phyloP scores from a whole-genome alignment of 2,797 vertebrate genomes.

The Cuniculus paca region DNA sequence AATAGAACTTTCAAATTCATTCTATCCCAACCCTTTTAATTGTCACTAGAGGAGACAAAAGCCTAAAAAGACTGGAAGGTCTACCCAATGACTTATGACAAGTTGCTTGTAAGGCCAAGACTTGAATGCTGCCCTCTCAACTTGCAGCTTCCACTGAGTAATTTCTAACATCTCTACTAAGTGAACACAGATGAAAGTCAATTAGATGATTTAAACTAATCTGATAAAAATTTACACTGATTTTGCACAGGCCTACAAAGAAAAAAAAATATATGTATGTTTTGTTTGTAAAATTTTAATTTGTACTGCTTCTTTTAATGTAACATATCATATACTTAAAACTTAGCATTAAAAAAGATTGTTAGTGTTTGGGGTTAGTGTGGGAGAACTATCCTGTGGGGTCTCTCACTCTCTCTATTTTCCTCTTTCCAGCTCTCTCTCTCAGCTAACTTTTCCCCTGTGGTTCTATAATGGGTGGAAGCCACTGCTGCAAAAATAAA shows the following conservation, averaged over 20 bases:
- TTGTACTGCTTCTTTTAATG: neutral
- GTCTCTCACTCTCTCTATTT: no score
- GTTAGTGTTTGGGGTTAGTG: neutral
- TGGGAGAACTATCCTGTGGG: neutral
- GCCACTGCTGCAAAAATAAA: neutral
- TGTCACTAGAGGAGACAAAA: constrained; percentile 55
- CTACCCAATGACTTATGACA: neutral
- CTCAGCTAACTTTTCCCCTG: neutral
- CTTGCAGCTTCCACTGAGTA: constrained; percentile 1
- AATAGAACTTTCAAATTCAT: constrained; percentile 55
- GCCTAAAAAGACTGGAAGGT: neutral
- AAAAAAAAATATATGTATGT: neutral
- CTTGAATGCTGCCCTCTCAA: neutral
- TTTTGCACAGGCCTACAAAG: neutral
- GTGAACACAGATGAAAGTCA: constrained; percentile 18
- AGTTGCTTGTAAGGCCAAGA: constrained; percentile 4
- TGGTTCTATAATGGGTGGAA: neutral
- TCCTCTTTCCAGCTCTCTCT: neutral
- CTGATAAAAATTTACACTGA: constrained; percentile 39
- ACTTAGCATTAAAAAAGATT: neutral
- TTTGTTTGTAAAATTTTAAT: constrained; percentile 5
- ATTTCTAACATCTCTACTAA: constrained; percentile 17
- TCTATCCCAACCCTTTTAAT: constrained; percentile 46
- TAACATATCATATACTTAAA: neutral
- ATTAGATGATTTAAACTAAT: constrained; percentile 38